Conservation (phyloP, 37 sponge, comb jelly and placozoan species). For the Cliona cf. orientalis region DNA sequence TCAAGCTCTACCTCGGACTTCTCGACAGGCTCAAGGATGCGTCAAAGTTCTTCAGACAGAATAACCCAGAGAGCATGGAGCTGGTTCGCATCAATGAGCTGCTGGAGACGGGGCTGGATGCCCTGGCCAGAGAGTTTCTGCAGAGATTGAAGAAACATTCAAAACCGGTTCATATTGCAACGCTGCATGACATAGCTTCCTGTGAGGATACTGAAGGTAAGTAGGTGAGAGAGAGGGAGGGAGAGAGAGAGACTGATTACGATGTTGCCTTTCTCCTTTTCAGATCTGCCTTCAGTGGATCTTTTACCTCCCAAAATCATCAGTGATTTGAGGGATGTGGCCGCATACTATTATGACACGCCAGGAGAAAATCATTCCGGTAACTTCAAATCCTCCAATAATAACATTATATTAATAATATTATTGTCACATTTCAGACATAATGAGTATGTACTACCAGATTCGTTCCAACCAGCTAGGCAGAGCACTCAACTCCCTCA, state of each 20-base stretch:
- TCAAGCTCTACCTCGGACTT: constrained; percentile 50
- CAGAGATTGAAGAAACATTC: constrained; percentile 62
- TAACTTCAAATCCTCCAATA: not conserved
- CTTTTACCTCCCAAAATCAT: constrained; percentile 63
- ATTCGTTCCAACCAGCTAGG: constrained; percentile 68
- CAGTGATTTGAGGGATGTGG: constrained; percentile 53
- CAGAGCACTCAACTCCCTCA: constrained; percentile 60
- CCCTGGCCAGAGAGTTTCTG: constrained; percentile 62
- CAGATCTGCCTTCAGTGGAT: constrained; percentile 61
- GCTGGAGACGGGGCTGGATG: constrained; percentile 55
- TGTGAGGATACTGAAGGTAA: constrained; percentile 64
- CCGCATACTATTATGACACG: constrained; percentile 55
- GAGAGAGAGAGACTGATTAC: not conserved
- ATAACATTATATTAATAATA: not conserved
- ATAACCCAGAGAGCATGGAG: constrained; percentile 77
- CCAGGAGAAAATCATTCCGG: constrained; percentile 37
- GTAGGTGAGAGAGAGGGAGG: not conserved
- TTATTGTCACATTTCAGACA: constrained; percentile 33
- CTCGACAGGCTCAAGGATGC: constrained; percentile 65
- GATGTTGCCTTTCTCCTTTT: not conserved
- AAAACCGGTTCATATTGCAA: constrained; percentile 68
- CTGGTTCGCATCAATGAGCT: constrained; percentile 41
- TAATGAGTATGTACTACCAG: constrained; percentile 74
- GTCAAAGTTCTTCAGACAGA: constrained; percentile 68
- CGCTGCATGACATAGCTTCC: constrained; percentile 69